phyloP scores from a whole-genome alignment of 2,797 vertebrate genomes.

The Sebastes paucispinis region DNA sequence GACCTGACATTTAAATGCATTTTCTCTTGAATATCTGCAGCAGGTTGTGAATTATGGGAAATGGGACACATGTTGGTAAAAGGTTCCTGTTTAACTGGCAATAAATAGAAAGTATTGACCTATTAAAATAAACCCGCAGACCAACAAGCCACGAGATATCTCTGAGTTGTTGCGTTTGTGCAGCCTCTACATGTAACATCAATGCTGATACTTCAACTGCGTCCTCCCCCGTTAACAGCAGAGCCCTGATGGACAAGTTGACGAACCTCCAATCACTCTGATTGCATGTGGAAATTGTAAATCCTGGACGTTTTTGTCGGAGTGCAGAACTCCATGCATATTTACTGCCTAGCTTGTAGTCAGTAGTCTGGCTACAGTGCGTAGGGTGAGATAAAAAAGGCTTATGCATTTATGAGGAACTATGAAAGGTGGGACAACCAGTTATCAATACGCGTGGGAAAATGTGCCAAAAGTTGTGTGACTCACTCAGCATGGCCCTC shows the following conservation, averaged over 20 bases:
- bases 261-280: neutral
- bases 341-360: neutral
- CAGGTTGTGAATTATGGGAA: constrained; percentile 27
- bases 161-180: neutral
- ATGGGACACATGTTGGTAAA: neutral
- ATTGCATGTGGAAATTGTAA: neutral
- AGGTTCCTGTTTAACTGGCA: neutral
- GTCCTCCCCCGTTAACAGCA: neutral
- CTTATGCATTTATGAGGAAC: neutral
- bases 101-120: neutral
- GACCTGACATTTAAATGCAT: constrained; percentile 1
- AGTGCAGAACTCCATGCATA: neutral
- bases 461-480: neutral
- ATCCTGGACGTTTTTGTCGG: neutral
- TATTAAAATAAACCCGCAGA: neutral
- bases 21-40: neutral
- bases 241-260: neutral
- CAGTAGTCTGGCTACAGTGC: neutral
- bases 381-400: neutral
- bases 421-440: neutral
- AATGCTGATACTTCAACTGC: neutral
- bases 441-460: neutral
- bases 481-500: neutral
- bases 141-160: neutral
- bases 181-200: neutral